Evolutionary conservation across 2,888 invertebrate genomes (phyloP), one percentile per base, ranked within the genome.

Genomic region (Lepas anatifera): DNA sequence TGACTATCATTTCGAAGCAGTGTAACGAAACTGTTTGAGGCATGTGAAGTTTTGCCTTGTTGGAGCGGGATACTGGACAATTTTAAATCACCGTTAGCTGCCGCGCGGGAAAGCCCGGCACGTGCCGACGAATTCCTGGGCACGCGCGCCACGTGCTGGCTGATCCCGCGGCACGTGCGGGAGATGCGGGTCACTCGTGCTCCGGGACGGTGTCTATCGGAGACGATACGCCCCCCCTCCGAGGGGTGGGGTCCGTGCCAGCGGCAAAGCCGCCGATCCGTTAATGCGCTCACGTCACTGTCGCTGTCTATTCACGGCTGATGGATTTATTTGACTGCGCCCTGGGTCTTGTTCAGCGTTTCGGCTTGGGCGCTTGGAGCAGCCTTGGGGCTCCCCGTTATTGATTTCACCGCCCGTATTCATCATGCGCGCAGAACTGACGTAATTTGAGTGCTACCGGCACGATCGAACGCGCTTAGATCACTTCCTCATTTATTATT

Each of bases 381-480:
- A 18, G 58, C 58, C 58, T 32, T 29, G 58, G 32, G 16, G n/a
- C n/a, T 18, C 58, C 58, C 58, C 16, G 13, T 58, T 58, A 58
- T 58, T 58, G 58, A 58, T 58, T 58, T 18, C 32, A 4, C 29
- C 18, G 16, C 8, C 18, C 6, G 58, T 58, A 58, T 58, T 58
- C 58, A 58, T 18, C 58, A 32, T 16, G 32, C 32, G 58, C 32
- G 32, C 58, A 58, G 32, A 58, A 58, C 58, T 58, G 58, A 27
- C 58, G 58, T 58, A 58, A 58, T 58, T 58, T 58, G 58, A 58
- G 58, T 58, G 58, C 58, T 58, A 58, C 58, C 58, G 32, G 58
- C 32, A 18, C 32, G 58, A 58, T 58, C 58, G 58, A 58, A 58
- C 58, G 58, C 58, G 58, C 32, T 58, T 32, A 58, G 8, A 58